Evolutionary conservation across 2,888 invertebrate species (phyloP).

Genomic region (Merodon equestris): DNA sequence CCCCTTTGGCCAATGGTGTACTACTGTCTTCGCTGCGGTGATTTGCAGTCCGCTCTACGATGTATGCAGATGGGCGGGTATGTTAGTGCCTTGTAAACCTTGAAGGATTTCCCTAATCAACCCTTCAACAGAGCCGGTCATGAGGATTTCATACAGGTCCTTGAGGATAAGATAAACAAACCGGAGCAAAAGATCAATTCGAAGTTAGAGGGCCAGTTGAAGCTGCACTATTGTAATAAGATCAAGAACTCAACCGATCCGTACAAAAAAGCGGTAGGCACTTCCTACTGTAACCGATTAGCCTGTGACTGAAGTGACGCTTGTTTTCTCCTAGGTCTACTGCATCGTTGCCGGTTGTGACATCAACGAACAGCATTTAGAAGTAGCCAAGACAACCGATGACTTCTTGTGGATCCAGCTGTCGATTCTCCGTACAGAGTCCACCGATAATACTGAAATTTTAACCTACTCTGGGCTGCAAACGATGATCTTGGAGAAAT

Average conservation of each 20-base stretch:
- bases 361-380: conserved; percentile 90
- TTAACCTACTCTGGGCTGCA: conserved; percentile 91
- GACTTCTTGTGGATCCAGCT: conserved; percentile 98
- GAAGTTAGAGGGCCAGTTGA: conserved; percentile 88
- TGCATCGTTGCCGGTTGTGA: conserved; percentile 94
- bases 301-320: background rate
- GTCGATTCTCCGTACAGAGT: conserved; percentile 85
- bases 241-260: conserved; percentile 92
- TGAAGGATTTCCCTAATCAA: background rate
- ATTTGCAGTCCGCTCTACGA: conserved; percentile 89
- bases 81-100: conserved; percentile 62
- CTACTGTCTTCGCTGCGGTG: conserved; percentile 94
- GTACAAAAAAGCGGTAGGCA: conserved; percentile 89
- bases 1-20: conserved; percentile 97
- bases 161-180: conserved; percentile 86
- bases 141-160: conserved; percentile 87
- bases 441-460: conserved; percentile 83
- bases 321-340: conserved; percentile 82
- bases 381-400: conserved; percentile 94
- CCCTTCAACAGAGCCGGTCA: conserved; percentile 80
- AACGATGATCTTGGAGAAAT: conserved; percentile 90
- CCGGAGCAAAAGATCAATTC: conserved; percentile 84
- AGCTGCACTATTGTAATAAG: conserved; percentile 90
- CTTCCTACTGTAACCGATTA: too few relatives aligned
- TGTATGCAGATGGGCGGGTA: conserved; percentile 87